Evolutionary conservation across 1,140 invertebrate species (phyloP).

Genomic region (Drosophila seguyi): DNA sequence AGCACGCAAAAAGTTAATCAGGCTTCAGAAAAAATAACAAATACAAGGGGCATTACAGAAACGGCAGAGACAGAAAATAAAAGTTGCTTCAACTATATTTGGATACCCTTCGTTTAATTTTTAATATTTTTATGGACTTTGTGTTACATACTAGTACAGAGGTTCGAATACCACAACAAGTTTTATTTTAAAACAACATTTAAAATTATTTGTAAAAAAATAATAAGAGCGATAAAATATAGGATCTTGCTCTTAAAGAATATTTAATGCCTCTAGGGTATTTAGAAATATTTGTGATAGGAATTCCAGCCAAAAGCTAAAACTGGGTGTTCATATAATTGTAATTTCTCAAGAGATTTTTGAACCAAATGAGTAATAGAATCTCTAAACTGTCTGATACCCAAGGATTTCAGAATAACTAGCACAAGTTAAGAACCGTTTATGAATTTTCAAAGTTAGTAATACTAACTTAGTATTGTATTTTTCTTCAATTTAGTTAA

Average conservation of each 20-base stretch:
- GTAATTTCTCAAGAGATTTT: constrained; percentile 13
- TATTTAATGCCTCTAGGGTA: neutral
- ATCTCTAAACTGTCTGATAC: neutral
- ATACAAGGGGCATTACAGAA: constrained; percentile 40
- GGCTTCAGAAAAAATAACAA: constrained; percentile 53
- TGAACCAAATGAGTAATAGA: neutral
- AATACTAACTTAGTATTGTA: no score
- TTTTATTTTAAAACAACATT: no score
- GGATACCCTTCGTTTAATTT: constrained; percentile 8
- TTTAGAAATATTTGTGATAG: neutral
- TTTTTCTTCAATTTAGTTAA: neutral
- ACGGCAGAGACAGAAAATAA: neutral
- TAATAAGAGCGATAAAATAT: neutral
- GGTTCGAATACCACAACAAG: no score
- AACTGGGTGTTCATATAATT: constrained; percentile 1
- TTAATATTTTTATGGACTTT: neutral
- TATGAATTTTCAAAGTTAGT: no score
- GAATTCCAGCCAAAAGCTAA: neutral
- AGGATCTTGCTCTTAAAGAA: neutral
- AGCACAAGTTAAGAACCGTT: no score
- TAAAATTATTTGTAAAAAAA: no score
- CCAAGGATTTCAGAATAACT: neutral
- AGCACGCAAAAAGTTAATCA: constrained; percentile 82
- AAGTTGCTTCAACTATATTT: neutral
- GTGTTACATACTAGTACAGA: neutral